Conservation (phyloP, 2,797 vertebrate species). For the Anabas testudineus region DNA sequence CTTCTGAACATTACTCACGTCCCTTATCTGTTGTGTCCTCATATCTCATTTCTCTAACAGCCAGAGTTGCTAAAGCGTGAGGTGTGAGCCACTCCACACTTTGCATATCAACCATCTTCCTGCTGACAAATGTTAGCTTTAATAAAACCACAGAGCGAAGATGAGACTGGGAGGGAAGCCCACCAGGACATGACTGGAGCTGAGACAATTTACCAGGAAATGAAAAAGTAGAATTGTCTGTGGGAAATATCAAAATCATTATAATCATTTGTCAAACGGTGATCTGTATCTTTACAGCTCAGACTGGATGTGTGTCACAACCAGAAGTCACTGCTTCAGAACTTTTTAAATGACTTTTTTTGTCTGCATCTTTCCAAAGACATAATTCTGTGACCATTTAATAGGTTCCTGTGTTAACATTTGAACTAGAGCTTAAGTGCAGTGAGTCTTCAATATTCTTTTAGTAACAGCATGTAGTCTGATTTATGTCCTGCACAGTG, state of each 20-base stretch:
- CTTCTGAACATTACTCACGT: slow-evolving; percentile 83
- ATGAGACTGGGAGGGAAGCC: slow-evolving; percentile 61
- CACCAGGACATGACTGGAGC: slow-evolving; percentile 61
- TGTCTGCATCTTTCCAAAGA: slow-evolving; percentile 38
- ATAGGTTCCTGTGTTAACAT: slow-evolving; percentile 3
- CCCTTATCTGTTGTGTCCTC: slow-evolving; percentile 92
- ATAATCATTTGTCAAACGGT: slow-evolving; percentile 83
- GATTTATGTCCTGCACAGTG: slow-evolving; percentile 2
- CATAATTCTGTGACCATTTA: slow-evolving; percentile 22
- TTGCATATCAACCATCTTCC: slow-evolving; percentile 93
- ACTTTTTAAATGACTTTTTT: slow-evolving; percentile 55
- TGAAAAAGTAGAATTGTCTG: slow-evolving; percentile 87
- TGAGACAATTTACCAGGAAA: slow-evolving; percentile 85
- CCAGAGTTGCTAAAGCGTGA: slow-evolving; percentile 84
- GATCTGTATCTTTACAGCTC: slow-evolving; percentile 76
- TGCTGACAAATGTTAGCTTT: slow-evolving; percentile 88
- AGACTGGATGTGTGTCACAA: slow-evolving; percentile 52
- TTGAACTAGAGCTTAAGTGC: slow-evolving; percentile 21
- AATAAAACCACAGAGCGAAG: slow-evolving; percentile 83
- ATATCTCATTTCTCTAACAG: slow-evolving; percentile 84
- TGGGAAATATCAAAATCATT: slow-evolving; percentile 82
- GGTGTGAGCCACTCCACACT: slow-evolving; percentile 82
- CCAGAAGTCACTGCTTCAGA: slow-evolving; percentile 49
- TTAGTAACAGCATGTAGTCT: slow-evolving; percentile 1
- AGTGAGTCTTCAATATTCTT: neutral